Evolutionary conservation across 2,888 invertebrate genomes (phyloP), one percentile per base, ranked within the genome.

Genomic region (Drosophila trichaetosa): DNA sequence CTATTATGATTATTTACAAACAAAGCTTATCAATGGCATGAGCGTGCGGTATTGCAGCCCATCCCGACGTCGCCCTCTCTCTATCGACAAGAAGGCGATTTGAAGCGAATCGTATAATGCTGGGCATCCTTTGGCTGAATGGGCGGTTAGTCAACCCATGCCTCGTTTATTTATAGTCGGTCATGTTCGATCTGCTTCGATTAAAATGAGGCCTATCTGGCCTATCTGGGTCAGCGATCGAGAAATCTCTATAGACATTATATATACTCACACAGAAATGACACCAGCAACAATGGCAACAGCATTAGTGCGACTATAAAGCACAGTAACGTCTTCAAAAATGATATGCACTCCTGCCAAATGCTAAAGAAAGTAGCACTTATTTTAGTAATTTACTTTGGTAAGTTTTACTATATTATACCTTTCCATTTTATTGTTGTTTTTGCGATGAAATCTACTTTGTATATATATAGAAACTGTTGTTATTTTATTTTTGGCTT

Each of bases 261-360:
- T 38, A 42, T 29, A 42, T 86, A 93, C 93, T 93, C 90, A 93
- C 93, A 92, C 36, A 93, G 63, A 73, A 92, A 93, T 56, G 92
- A 91, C 61, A 92, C 61, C 29, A 92, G 59, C 51, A 92, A 76
- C 58, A 92, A 53, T 52, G 93, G 93, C 61, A 92, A 36, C 67
- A 93, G 53, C 63, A 90, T 83, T 62, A 92, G 80, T 24, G 92
- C 92, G 34, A 91, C 81, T 53, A 90, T 56, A 72, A 93, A 93
- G 65, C 90, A 93, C 38, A 89, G 42, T 48, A 91, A 68, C 18
- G 93, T 90, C 86, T 93, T 93, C 33, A 91, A 67, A 61, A 93
- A 85, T 10, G 90, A 91, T 62, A 87, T 80, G 24, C 89, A 74
- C 82, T 91, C 90, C 76, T 87, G 89, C 78, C 92, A 82, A 54